Conservation (phyloP, 2,888 invertebrate species). For the Drosophila infuscata region DNA sequence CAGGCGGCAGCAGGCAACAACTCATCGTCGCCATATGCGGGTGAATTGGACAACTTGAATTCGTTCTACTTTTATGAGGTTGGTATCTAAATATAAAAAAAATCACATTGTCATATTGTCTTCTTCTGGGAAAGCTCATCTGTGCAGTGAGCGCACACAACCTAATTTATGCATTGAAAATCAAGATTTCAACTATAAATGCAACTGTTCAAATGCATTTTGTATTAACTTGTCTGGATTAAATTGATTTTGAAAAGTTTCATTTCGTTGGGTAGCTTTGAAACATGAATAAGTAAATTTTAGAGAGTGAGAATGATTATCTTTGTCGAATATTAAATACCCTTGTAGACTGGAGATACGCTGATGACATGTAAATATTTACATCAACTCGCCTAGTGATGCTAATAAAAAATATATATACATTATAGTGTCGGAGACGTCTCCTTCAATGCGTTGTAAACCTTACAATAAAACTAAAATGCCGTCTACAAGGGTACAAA, state of each 20-base stretch:
- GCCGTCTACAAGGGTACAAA: neutral
- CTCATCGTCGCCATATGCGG: constrained; percentile 51
- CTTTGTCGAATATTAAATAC: neutral
- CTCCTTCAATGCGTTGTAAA: neutral
- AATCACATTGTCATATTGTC: constrained; percentile 5
- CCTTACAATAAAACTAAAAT: neutral
- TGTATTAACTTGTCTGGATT: constrained; percentile 16
- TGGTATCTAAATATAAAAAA: constrained; percentile 14
- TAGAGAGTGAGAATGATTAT: neutral
- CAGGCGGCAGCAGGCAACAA: constrained; percentile 44
- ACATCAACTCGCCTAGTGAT: neutral
- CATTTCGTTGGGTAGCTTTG: neutral
- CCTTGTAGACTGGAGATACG: neutral
- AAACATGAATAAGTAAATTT: neutral
- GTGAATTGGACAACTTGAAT: constrained; percentile 81
- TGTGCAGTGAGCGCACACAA: constrained; percentile 11
- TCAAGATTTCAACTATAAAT: constrained; percentile 15
- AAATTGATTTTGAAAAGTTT: constrained; percentile 26
- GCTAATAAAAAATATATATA: neutral
- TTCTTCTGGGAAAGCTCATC: constrained; percentile 22
- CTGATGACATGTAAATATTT: neutral
- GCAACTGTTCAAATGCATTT: constrained; percentile 38
- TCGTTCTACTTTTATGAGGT: constrained; percentile 85
- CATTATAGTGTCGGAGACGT: neutral
- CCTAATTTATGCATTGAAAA: constrained; percentile 60